Evolutionary conservation across 2,888 invertebrate genomes (phyloP), one percentile per base, ranked within the genome.

Genomic region (Pandemis corylana): DNA sequence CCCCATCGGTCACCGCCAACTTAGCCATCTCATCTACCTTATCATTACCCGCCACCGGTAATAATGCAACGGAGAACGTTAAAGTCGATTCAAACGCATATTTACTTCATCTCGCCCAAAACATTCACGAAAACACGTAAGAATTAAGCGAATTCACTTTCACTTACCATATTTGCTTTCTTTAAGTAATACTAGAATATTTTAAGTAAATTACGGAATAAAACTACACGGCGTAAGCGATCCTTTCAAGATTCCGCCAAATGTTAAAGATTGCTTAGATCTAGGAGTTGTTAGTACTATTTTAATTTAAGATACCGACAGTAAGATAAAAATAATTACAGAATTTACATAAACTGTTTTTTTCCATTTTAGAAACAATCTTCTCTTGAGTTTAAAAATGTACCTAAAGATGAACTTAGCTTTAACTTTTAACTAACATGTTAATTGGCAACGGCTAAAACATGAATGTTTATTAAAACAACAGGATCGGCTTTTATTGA

Each of bases 111-210:
- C 56, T 46, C 10, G 7, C 7, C 28, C 46, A 15, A 13, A 59
- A 53, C 56, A 65, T 65, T 65, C 71, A 59, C 66, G 41, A 9
- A 66, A 66, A 61, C 41, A 61, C 71, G 66, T 66, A 72, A 66
- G 61, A 66, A 49, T 72, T 59, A 65, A 71, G 65, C 20, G 15
- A 61, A 72, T 66, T 72, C 65, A 66, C 71, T 72, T 72, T 72
- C 71, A 72, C 71, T 41, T 2, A 5, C 20, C 56, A 46, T 65
- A 56, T 66, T 71, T 61, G 49, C 61, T 61, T 66, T 71, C 63
- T 66, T 66, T 66, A 72, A 61, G 7, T 61, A 61, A 61, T 61
- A 61, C 66, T 41, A 70, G 63, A 63, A 63, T 70, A 49, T 66
- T 49, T 66, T 72, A 66, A 66, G 61, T 49, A 61, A 36, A 71